Evolutionary conservation across 2,888 invertebrate genomes (phyloP).

Genomic region (Willowsia nigromaculata): DNA sequence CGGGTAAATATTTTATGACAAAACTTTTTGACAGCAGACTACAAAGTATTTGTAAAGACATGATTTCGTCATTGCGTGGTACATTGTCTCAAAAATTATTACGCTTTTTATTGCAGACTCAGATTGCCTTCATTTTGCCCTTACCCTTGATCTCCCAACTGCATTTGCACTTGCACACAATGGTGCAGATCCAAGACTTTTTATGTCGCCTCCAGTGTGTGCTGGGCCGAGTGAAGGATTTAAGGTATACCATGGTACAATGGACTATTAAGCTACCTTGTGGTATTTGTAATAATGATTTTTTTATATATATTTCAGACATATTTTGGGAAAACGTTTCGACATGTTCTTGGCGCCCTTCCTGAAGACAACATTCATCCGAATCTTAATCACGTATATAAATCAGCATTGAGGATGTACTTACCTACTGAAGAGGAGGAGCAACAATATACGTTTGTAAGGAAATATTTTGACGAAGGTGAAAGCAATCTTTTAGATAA

Average conservation of each 20-base stretch:
- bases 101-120: conserved; percentile 80
- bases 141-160: conserved; percentile 88
- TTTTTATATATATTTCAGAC: conserved; percentile 2
- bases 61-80: neutral
- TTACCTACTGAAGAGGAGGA: conserved; percentile 72
- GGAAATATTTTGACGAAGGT: neutral
- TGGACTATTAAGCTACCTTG: too few relatives aligned
- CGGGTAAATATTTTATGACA: neutral
- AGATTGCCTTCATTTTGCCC: conserved; percentile 88
- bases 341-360: conserved; percentile 69
- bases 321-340: conserved; percentile 62
- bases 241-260: too few relatives aligned
- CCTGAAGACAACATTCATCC: conserved; percentile 72
- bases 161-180: conserved; percentile 89
- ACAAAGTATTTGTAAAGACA: too few relatives aligned
- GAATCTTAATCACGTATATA: conserved; percentile 73
- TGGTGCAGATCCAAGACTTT: conserved; percentile 87
- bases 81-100: too few relatives aligned
- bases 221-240: conserved; percentile 24
- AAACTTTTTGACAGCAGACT: neutral
- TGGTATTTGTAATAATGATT: neutral
- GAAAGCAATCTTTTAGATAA: neutral
- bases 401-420: conserved; percentile 77
- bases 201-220: conserved; percentile 84
- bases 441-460: conserved; percentile 50